These are phyloP conservation scores for Platerodrilus igneus DNA, from an alignment of 2,888 invertebrate genomes.

Conservation along the genomic window DNA sequence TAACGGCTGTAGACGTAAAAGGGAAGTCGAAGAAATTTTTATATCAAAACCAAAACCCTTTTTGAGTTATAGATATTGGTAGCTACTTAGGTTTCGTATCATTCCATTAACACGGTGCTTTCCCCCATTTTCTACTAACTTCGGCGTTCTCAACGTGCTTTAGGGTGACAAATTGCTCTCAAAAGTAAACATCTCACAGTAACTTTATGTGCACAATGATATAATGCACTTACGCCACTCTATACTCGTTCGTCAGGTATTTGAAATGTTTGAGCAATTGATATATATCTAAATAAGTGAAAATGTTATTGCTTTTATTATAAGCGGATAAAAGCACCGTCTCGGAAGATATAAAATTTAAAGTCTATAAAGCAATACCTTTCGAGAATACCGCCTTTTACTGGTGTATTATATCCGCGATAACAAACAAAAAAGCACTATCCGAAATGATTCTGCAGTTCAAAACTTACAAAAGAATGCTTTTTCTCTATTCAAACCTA, in stretches of 20 bases:
- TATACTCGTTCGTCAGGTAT: neutral
- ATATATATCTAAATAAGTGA: neutral
- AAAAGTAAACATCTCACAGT: slow-evolving; percentile 16
- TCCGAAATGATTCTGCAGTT: slow-evolving; percentile 23
- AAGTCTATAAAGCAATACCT: slow-evolving; percentile 23
- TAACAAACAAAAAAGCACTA: slow-evolving; percentile 24
- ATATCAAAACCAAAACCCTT: slow-evolving; percentile 15
- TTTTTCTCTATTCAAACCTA: slow-evolving; percentile 18
- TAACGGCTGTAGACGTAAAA: slow-evolving; percentile 9
- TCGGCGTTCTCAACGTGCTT: slow-evolving; percentile 10
- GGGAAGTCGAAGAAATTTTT: slow-evolving; percentile 13
- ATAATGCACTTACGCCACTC: neutral
- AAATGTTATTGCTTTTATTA: slow-evolving; percentile 16
- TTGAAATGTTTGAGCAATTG: neutral
- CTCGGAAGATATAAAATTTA: slow-evolving; percentile 20
- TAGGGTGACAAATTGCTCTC: slow-evolving; percentile 16
- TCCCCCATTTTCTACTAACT: slow-evolving; percentile 14
- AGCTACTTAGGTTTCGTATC: slow-evolving; percentile 18
- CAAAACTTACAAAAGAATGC: slow-evolving; percentile 23
- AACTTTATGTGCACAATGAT: too few species aligned
- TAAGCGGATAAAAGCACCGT: slow-evolving; percentile 18
- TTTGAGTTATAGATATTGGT: slow-evolving; percentile 20
- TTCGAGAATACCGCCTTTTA: slow-evolving; percentile 21
- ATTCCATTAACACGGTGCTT: slow-evolving; percentile 19
- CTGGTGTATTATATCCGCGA: slow-evolving; percentile 21